These are phyloP conservation scores for Gallinago nigripennis DNA, from an alignment of 2,797 vertebrate species.

Conservation along the genomic window DNA sequence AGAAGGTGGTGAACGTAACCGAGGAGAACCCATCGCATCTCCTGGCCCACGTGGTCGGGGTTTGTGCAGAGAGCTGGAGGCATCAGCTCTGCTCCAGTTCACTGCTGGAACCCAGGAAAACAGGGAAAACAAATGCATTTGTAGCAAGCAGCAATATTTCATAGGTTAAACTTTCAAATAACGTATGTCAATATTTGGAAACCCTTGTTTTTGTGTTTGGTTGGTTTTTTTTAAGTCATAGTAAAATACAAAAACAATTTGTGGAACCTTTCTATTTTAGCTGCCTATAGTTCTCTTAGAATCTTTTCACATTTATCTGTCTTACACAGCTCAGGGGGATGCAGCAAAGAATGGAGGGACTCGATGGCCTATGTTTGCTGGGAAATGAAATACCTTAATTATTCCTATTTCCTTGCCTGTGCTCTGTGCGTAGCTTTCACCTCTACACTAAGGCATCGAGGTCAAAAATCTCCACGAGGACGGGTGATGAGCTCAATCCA, in stretches of 20 bases:
- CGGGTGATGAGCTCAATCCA: neutral
- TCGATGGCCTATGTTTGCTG: neutral
- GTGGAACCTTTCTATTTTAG: neutral
- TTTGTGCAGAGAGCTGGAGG: accelerated
- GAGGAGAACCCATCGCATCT: neutral
- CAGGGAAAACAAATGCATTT: neutral
- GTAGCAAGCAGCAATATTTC: neutral
- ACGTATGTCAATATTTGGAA: neutral
- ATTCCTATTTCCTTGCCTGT: neutral
- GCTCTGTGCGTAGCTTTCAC: neutral
- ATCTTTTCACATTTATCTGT: neutral
- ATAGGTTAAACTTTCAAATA: neutral
- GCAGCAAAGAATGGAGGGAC: neutral
- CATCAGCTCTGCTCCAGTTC: neutral
- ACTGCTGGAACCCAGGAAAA: neutral
- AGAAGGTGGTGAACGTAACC: too few relatives aligned
- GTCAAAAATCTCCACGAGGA: neutral
- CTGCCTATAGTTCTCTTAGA: neutral
- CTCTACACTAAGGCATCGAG: neutral
- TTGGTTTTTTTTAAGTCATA: neutral
- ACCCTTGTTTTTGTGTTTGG: too few relatives aligned
- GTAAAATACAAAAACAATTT: neutral
- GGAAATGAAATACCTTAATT: neutral
- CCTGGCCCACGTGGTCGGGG: accelerated
- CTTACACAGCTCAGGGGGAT: accelerated